Evolutionary conservation across 2,888 invertebrate genomes (phyloP), one percentile per base, ranked within the genome.

Genomic region (Dryadula phaetusa): DNA sequence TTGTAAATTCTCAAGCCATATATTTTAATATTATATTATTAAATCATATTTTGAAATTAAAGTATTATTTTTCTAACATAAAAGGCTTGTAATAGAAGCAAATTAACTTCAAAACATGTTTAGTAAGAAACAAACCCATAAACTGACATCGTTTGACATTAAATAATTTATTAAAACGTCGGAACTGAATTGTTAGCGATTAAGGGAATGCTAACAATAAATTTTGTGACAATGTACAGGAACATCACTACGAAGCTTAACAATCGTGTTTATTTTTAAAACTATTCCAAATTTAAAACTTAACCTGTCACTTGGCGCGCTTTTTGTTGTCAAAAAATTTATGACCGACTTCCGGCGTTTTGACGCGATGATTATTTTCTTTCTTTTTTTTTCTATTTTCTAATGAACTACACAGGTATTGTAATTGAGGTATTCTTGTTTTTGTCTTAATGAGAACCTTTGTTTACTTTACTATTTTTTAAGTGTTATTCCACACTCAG

Each of bases 271-370:
- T 72, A 71, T 72, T 73, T 66, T 67, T 67, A 49, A 67, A 72
- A 63, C 66, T 67, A 64, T 73, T 68, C 64, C 40, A 73, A 66
- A 28, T 42, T 68, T 72, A 47, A 67, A 70, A 74, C 67, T 60
- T 64, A 62, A 72, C 68, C 70, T 75, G 74, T 72, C 74, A 72
- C 62, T 70, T 69, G 46, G 68, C 72, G 67, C 61, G 70, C 82
- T 82, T 84, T 81, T 80, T 80, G 72, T 72, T 76, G 77, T 82
- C 78, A 78, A 75, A 76, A 52, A 80, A 86, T 84, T 83, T 86
- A 86, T 82, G 76, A 70, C 76, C 67, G 68, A 80, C 83, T 85
- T 86, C 86, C 86, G 83, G 84, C 76, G 65, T 73, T 74, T 67
- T 58, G 71, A 72, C 70, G 72, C 70, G 70, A 62, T 72, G 69